These are phyloP conservation scores for Orthonychiurus folsomi DNA, from an alignment of 2,888 invertebrate species.

Conservation along the genomic window DNA sequence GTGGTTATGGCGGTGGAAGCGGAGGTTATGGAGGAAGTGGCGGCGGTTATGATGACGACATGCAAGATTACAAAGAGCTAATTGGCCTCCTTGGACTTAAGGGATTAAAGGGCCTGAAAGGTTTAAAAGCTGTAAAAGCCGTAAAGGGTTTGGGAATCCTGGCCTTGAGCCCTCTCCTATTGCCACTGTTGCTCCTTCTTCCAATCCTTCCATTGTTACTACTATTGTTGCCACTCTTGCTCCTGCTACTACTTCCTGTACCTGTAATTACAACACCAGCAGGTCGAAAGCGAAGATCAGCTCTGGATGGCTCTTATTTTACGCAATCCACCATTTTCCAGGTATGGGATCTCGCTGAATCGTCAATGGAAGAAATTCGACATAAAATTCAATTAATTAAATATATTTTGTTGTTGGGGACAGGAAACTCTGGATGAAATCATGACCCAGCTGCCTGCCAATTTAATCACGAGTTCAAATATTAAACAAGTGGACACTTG, in stretches of 20 bases:
- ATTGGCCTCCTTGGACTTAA: slow-evolving; percentile 33
- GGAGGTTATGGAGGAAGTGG: slow-evolving; percentile 15
- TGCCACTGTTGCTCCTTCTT: slow-evolving; percentile 23
- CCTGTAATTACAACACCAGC: slow-evolving; percentile 26
- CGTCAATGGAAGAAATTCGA: neutral
- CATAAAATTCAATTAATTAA: slow-evolving; percentile 3
- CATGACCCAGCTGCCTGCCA: slow-evolving; percentile 28
- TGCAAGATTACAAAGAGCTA: slow-evolving; percentile 29
- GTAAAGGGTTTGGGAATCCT: slow-evolving; percentile 28
- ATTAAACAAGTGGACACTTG: slow-evolving; percentile 35
- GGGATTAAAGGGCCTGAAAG: slow-evolving; percentile 35
- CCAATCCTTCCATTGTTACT: slow-evolving; percentile 21
- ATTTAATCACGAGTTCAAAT: slow-evolving; percentile 24
- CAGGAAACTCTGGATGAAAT: slow-evolving; percentile 38
- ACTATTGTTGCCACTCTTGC: slow-evolving; percentile 22
- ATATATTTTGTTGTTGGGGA: too few species aligned
- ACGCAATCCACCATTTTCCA: neutral
- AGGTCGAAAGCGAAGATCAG: slow-evolving; percentile 16
- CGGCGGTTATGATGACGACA: slow-evolving; percentile 6
- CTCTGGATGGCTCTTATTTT: neutral
- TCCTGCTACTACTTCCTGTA: slow-evolving; percentile 27
- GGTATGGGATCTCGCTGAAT: neutral
- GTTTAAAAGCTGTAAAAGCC: slow-evolving; percentile 28
- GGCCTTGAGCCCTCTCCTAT: slow-evolving; percentile 21
- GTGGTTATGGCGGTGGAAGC: slow-evolving; percentile 27